Base-by-base conservation (phyloP, 2,888 invertebrate species). In the Caenorhabditis macrosperma region DNA sequence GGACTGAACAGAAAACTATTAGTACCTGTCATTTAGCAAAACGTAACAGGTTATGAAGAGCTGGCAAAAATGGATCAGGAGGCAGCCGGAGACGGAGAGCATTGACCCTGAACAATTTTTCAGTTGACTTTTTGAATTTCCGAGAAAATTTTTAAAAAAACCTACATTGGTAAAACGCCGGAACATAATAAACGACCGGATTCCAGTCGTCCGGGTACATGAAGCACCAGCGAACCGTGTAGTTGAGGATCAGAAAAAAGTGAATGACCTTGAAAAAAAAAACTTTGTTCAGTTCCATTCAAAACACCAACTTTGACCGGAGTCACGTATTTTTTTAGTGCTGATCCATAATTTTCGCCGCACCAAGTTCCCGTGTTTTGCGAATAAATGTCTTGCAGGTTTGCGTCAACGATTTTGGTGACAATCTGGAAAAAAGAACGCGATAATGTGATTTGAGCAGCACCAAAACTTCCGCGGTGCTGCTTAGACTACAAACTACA, bases 141-240 rank as follows among this genome's bases (percentile, higher is more conserved):
- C 7, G 24, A 28, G 15, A 15, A 3, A 3, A 2, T 12, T 46
- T 20, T 26, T 50, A 33, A 33, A 33, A n/a, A 2, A 44, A 4
- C 52, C 28, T 9, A 52, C 52, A 52, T 26, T 26, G 3, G n/a
- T 28, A 52, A 28, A 28, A 52, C 3, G 6, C 28, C 1, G 52
- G 52, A 26, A 28, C n/a, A n/a, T 52, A 52, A 7, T 28, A 52
- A n/a, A 52, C 2, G 1, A n/a, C 52, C 5, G 52, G 52, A 52
- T 52, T 52, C 52, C 52, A 52, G 28, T 52, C 52, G 7, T 26
- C 52, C n/a, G n/a, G n/a, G 7, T 26, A n/a, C 52, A 52, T 28
- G 4, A 15, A 22, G 1, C 10, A 28, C 52, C 52, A 52, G 15
- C 28, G 28, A 1, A 15, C 1, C 2, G n/a, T 15, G n/a, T 26